Percentiles rank a stretch among this genome's conserved stretches.
Evolutionary conservation across 2,113 vertebrate species (phyloP).

Genomic region (Crotalus tigris): DNA sequence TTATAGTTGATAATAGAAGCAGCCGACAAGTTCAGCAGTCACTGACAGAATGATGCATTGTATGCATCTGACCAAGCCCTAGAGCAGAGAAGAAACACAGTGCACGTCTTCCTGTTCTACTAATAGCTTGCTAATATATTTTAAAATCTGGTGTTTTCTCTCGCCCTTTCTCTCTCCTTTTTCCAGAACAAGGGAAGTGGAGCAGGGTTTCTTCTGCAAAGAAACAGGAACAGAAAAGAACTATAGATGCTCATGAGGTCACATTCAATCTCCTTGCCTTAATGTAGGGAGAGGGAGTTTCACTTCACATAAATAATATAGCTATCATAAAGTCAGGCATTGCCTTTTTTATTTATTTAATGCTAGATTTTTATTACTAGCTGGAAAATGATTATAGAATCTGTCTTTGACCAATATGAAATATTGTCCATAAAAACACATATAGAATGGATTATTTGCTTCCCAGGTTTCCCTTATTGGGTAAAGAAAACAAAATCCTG

Average conservation of each 20-base stretch:
- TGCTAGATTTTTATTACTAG: not conserved
- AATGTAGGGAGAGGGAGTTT: not conserved
- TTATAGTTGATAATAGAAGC: not conserved
- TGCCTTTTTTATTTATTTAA: not conserved
- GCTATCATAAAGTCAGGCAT: not conserved
- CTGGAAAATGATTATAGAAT: not conserved
- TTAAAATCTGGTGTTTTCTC: not conserved
- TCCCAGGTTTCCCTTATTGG: slow-evolving; percentile 41
- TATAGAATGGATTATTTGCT: not conserved
- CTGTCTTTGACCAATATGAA: not conserved
- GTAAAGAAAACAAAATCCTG: slow-evolving; percentile 2
- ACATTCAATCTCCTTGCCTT: not conserved
- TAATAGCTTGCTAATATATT: not conserved
- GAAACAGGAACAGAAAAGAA: not conserved
- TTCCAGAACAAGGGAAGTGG: not conserved
- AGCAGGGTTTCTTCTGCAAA: not conserved
- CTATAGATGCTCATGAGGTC: not conserved
- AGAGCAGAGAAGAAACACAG: not conserved
- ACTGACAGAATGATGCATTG: not conserved
- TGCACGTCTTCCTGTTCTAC: not conserved
- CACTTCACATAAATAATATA: not conserved
- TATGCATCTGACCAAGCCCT: not conserved
- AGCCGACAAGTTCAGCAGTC: not conserved
- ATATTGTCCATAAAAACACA: not conserved
- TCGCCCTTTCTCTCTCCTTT: not conserved